phyloP scores from a whole-genome alignment of 2,797 vertebrate genomes.

The Lophotriccus pileatus region DNA sequence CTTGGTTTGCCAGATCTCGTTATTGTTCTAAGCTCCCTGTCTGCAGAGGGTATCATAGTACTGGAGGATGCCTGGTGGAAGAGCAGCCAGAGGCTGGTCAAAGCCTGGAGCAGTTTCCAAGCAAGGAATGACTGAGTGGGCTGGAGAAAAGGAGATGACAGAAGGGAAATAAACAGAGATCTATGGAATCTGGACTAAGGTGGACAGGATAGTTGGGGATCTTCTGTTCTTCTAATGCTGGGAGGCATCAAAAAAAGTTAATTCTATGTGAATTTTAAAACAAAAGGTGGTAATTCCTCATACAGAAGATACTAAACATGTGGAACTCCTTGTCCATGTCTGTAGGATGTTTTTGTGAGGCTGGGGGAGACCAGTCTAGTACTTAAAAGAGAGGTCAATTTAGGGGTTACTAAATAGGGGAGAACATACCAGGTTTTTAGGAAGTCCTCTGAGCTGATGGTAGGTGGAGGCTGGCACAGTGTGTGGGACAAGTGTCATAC shows the following conservation, averaged over 20 bases:
- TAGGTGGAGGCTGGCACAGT: background rate
- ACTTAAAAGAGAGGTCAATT: background rate
- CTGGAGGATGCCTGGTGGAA: background rate
- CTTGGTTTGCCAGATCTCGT: background rate
- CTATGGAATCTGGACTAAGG: background rate
- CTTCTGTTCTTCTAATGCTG: background rate
- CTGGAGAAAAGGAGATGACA: background rate
- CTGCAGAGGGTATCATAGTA: background rate
- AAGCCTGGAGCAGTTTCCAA: background rate
- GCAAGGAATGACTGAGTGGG: background rate
- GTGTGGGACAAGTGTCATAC: rapidly evolving
- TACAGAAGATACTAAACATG: background rate
- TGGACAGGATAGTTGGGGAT: background rate
- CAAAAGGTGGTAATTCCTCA: background rate
- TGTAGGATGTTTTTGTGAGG: background rate
- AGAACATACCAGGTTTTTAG: background rate
- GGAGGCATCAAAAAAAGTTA: background rate
- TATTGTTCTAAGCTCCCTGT: background rate
- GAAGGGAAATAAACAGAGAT: background rate
- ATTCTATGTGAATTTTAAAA: background rate
- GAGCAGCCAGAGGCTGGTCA: background rate
- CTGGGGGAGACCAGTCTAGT: background rate
- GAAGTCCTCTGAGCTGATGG: background rate
- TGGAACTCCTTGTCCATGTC: background rate
- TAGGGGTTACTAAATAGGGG: background rate